These are phyloP conservation scores for Azemiops feae DNA, from an alignment of 2,113 vertebrate genomes.

Conservation along the genomic window DNA sequence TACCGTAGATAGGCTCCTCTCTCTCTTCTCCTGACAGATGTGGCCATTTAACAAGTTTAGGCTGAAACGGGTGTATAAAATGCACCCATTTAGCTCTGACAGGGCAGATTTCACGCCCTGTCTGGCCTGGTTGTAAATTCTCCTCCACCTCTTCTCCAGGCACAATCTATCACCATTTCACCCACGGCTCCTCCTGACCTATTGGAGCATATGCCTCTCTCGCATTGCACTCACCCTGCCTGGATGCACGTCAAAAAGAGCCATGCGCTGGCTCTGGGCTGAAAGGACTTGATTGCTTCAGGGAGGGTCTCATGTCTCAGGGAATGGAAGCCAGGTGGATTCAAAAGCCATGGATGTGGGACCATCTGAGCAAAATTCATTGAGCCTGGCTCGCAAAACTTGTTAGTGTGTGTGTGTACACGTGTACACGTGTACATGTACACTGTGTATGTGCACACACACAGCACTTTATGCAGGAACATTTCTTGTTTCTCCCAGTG, in stretches of 20 bases:
- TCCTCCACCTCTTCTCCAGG: conserved; percentile 43
- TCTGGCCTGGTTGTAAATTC: conserved; percentile 69
- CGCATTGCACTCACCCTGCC: neutral
- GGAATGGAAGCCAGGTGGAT: neutral
- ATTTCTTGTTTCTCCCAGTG: neutral
- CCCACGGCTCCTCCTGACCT: conserved; percentile 30
- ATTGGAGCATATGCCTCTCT: conserved; percentile 40
- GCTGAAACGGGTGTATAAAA: conserved; percentile 62
- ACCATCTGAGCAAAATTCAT: neutral
- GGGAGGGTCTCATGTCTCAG: neutral
- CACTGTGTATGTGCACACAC: neutral
- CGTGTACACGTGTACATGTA: neutral
- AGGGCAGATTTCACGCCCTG: conserved; percentile 73
- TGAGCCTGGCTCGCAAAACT: neutral
- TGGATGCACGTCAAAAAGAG: neutral
- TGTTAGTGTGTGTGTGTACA: neutral
- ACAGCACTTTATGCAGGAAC: neutral
- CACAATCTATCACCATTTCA: conserved; percentile 64
- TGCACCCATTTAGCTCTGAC: conserved; percentile 65
- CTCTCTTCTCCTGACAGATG: conserved; percentile 47
- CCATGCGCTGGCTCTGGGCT: neutral
- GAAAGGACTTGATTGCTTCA: neutral
- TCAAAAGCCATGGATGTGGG: neutral
- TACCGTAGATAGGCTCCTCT: neutral
- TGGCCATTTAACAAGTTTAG: conserved; percentile 58